Evolutionary conservation across 2,888 invertebrate genomes (phyloP).

Genomic region (Drosophila dives): DNA sequence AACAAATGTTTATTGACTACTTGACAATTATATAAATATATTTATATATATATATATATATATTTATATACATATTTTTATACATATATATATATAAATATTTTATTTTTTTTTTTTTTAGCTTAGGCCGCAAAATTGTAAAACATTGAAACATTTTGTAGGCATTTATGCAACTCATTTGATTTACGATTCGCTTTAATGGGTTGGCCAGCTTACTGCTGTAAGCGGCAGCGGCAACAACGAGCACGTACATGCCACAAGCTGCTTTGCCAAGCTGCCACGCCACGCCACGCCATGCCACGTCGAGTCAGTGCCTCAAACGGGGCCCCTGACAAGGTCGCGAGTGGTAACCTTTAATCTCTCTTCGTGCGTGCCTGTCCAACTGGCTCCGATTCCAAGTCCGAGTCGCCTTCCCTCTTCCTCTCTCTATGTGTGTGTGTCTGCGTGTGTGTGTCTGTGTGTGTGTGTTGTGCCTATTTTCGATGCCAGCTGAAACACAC

Average conservation of each 20-base stretch:
- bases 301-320: constrained; percentile 41
- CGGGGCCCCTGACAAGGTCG: constrained; percentile 67
- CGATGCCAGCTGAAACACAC: constrained; percentile 61
- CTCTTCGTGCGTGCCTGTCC: constrained; percentile 58
- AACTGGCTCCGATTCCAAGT: constrained; percentile 17
- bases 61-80: not conserved
- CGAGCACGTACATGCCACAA: constrained; percentile 80
- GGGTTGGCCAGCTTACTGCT: constrained; percentile 53
- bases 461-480: constrained; percentile 19
- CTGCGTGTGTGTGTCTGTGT: not conserved
- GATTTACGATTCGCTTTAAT: constrained; percentile 73
- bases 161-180: constrained; percentile 77
- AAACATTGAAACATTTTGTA: constrained; percentile 78
- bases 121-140: constrained; percentile 60
- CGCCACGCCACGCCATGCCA: constrained; percentile 3
- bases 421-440: not conserved
- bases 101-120: constrained; percentile 3
- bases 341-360: constrained; percentile 79
- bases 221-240: constrained; percentile 39
- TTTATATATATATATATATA: not conserved
- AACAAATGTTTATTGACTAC: constrained; percentile 45
- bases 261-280: constrained; percentile 69
- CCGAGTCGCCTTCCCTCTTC: constrained; percentile 11
- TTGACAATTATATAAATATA: not conserved
- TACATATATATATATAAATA: too few relatives aligned